phyloP scores from a whole-genome alignment of 1,140 invertebrate species.

The Chelonus insularis region DNA sequence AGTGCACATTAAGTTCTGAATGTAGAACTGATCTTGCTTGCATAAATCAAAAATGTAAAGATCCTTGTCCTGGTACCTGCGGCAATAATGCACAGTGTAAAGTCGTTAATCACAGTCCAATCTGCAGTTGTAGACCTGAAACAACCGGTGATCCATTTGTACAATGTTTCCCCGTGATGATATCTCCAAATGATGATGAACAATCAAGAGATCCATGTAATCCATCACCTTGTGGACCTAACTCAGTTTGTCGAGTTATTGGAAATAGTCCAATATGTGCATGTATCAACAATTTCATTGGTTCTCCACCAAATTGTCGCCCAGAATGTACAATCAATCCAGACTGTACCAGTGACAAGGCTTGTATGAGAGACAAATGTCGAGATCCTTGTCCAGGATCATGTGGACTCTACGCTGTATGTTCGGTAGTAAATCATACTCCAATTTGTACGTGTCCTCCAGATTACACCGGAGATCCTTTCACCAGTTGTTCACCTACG shows the following conservation, averaged over 20 bases:
- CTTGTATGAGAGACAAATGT: slow-evolving; percentile 73
- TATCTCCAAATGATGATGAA: slow-evolving; percentile 32
- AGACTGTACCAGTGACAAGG: slow-evolving; percentile 69
- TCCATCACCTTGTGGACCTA: slow-evolving; percentile 71
- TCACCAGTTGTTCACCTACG: slow-evolving; percentile 61
- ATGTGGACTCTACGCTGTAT: slow-evolving; percentile 73
- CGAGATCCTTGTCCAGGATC: slow-evolving; percentile 74
- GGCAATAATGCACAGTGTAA: slow-evolving; percentile 64
- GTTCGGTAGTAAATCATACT: slow-evolving; percentile 71
- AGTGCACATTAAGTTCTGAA: slow-evolving; percentile 64
- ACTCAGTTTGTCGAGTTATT: slow-evolving; percentile 63
- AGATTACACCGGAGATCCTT: slow-evolving; percentile 71
- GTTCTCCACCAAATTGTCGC: slow-evolving; percentile 68
- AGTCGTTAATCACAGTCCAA: slow-evolving; percentile 62
- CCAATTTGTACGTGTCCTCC: slow-evolving; percentile 72
- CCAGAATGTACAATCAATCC: slow-evolving; percentile 71
- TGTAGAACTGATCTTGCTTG: slow-evolving; percentile 62
- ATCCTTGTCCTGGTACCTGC: slow-evolving; percentile 65
- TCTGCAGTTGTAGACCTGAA: slow-evolving; percentile 59
- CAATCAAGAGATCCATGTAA: slow-evolving; percentile 57
- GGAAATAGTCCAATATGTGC: slow-evolving; percentile 57
- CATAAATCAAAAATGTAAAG: slow-evolving; percentile 60
- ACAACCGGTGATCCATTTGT: slow-evolving; percentile 36
- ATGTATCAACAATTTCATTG: slow-evolving; percentile 72
- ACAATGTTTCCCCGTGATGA: slow-evolving; percentile 40